These are phyloP conservation scores for Pomacea maculata DNA, from an alignment of 1,140 invertebrate genomes.

Conservation along the genomic window DNA sequence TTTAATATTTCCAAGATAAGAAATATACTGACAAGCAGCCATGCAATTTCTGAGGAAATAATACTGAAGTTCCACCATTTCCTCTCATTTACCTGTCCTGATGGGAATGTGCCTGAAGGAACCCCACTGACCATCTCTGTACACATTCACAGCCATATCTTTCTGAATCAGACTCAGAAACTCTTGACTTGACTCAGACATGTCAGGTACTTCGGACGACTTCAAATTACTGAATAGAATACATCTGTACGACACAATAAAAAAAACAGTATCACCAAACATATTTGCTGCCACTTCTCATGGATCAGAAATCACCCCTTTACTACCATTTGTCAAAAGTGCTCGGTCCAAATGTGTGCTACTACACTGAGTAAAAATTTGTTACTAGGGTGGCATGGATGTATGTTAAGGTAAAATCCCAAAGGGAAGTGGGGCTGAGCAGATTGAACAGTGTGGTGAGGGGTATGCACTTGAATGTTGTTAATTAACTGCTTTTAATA, in stretches of 20 bases:
- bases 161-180: constrained; percentile 76
- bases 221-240: constrained; percentile 22
- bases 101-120: constrained; percentile 81
- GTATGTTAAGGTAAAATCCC: too few relatives aligned
- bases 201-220: constrained; percentile 4
- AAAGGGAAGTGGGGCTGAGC: too few relatives aligned
- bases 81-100: constrained; percentile 42
- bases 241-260: not conserved
- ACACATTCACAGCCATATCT: constrained; percentile 86
- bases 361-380: too few relatives aligned
- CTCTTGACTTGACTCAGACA: constrained; percentile 41
- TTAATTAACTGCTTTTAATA: too few relatives aligned
- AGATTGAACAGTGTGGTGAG: too few relatives aligned
- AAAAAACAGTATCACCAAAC: not conserved
- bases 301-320: not conserved
- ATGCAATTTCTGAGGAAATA: not conserved
- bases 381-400: too few relatives aligned
- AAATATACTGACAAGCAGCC: not conserved
- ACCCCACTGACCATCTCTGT: constrained; percentile 83
- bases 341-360: too few relatives aligned
- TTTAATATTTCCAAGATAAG: too few relatives aligned
- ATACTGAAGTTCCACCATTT: not conserved
- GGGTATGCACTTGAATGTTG: too few relatives aligned
- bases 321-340: constrained; percentile 1
- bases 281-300: not conserved